Evolutionary conservation across 92 coral and sea anemone species (phyloP).

Genomic region (Scolanthus callimorphus): DNA sequence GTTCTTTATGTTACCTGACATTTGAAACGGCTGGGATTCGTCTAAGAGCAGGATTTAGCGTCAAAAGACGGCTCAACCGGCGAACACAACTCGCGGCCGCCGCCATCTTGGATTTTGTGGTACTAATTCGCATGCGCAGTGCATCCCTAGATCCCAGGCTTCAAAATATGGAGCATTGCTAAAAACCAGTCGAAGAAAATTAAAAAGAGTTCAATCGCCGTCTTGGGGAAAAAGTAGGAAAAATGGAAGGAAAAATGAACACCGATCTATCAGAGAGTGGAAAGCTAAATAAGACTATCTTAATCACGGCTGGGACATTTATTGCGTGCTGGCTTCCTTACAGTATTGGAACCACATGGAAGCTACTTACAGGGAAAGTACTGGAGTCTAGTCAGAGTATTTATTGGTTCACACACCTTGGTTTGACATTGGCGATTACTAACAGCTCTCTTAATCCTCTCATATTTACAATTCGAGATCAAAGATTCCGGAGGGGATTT

Average conservation of each 20-base stretch:
- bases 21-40: conserved; percentile 74
- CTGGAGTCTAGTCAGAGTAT: conserved; percentile 20
- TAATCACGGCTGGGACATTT: conserved; percentile 37
- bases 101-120: conserved; percentile 79
- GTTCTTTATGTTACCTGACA: no score
- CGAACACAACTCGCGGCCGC: conserved; percentile 67
- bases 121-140: conserved; percentile 29
- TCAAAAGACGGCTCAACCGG: conserved; percentile 72
- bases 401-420: conserved; percentile 49
- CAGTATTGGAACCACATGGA: conserved; percentile 41
- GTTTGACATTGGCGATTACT: conserved; percentile 42
- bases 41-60: conserved; percentile 37
- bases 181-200: conserved; percentile 42
- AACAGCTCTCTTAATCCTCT: conserved; percentile 49
- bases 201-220: conserved; percentile 22
- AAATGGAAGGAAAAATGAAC: not conserved
- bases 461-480: conserved; percentile 41
- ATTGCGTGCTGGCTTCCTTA: conserved; percentile 44
- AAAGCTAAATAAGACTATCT: conserved; percentile 57
- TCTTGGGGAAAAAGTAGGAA: no score
- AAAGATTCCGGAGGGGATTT: conserved; percentile 42
- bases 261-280: conserved; percentile 11
- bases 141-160: not conserved
- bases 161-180: conserved; percentile 41
- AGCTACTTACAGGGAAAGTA: conserved; percentile 22